phyloP scores from a whole-genome alignment of 37 sponge, comb jelly and placozoan species.

The Theonella swinhoei region DNA sequence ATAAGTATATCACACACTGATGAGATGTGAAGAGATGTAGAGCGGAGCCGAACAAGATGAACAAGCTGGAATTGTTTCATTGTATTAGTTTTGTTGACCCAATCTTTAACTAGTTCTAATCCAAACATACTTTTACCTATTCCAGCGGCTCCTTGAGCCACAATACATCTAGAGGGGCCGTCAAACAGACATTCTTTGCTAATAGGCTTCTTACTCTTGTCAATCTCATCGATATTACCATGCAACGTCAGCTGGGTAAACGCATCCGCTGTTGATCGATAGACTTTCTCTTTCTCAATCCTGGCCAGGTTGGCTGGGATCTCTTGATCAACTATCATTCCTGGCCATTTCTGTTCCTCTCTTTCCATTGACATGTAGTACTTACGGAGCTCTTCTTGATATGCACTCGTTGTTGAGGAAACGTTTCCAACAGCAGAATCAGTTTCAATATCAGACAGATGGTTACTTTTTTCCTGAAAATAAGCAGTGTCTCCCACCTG shows the following conservation, averaged over 20 bases:
- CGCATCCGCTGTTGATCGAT: not conserved
- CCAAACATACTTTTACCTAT: slow-evolving; percentile 3
- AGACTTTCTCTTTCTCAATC: not conserved
- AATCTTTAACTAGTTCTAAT: not conserved
- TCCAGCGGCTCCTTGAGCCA: slow-evolving; percentile 1
- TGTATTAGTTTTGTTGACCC: not conserved
- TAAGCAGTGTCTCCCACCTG: too few species aligned
- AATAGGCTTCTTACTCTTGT: not conserved
- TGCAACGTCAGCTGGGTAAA: not conserved
- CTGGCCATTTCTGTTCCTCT: not conserved
- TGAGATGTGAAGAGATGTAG: not conserved
- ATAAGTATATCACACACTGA: not conserved
- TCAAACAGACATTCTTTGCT: not conserved
- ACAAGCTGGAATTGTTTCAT: not conserved
- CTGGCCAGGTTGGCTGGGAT: not conserved
- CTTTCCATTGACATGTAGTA: not conserved
- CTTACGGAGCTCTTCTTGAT: not conserved
- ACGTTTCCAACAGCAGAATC: not conserved
- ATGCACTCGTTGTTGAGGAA: not conserved
- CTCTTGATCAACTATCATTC: not conserved
- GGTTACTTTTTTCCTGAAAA: too few species aligned
- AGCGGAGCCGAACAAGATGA: not conserved
- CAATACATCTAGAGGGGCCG: not conserved
- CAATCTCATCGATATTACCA: not conserved
- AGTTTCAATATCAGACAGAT: too few species aligned